Percentiles rank a stretch among this genome's conserved stretches.
Conservation (phyloP, 30 jellyfish, hydroid and myxozoan species). For the Catostylus mosaicus region DNA sequence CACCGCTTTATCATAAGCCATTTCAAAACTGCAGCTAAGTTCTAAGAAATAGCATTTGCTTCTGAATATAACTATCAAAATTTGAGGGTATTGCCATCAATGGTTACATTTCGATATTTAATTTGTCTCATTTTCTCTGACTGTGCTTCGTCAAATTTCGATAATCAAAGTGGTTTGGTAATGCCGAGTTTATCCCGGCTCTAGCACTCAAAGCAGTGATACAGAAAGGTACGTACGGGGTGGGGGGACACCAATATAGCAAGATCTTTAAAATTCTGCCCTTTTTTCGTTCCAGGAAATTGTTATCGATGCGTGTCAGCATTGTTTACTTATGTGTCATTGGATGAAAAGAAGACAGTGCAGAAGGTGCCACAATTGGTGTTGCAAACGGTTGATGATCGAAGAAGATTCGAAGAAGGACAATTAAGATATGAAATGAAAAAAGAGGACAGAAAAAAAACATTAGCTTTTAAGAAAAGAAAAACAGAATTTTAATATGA, state of each 20-base stretch:
- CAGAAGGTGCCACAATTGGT: constrained; percentile 73
- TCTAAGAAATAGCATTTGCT: too few species aligned
- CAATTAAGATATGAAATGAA: constrained; percentile 55
- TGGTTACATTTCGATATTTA: neutral
- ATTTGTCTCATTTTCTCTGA: neutral
- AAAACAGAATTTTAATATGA: constrained; percentile 8
- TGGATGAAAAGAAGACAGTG: constrained; percentile 59
- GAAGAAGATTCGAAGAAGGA: constrained; percentile 63
- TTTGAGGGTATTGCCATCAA: too few species aligned
- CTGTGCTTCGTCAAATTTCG: neutral
- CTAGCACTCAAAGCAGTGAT: neutral
- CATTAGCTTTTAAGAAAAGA: constrained; percentile 21
- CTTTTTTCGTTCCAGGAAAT: constrained; percentile 46
- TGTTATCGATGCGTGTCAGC: constrained; percentile 80
- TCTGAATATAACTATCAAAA: too few species aligned
- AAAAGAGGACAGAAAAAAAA: constrained; percentile 35
- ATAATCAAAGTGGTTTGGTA: neutral
- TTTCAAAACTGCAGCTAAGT: too few species aligned
- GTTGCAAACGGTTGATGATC: constrained; percentile 61
- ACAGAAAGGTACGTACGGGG: neutral
- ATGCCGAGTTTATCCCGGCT: neutral
- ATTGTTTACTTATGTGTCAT: constrained; percentile 77
- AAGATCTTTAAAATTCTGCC: neutral
- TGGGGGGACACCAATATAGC: neutral
- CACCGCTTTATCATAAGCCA: too few species aligned